These are phyloP conservation scores for Podiceps cristatus DNA, from an alignment of 2,113 vertebrate genomes.

Conservation along the genomic window DNA sequence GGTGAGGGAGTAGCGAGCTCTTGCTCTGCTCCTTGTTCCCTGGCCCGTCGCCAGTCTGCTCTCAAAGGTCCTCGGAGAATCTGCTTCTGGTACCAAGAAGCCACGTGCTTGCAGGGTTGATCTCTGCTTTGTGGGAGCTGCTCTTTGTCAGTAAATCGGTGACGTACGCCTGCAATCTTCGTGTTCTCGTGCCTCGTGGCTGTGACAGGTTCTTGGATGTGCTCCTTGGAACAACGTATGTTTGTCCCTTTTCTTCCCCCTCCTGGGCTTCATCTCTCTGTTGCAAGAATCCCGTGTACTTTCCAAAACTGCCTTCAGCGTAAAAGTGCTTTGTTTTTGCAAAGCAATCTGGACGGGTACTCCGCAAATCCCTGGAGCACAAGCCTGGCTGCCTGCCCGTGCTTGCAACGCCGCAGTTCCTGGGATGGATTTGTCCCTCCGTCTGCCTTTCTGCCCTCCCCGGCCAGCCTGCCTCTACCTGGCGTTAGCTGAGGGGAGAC, in stretches of 20 bases:
- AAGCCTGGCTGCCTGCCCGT: slow-evolving; percentile 13
- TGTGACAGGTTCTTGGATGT: not conserved
- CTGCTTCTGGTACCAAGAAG: not conserved
- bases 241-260: not conserved
- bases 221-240: not conserved
- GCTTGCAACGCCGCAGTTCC: not conserved
- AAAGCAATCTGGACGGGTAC: not conserved
- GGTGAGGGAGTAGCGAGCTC: not conserved
- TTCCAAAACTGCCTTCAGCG: not conserved
- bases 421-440: not conserved
- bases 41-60: not conserved
- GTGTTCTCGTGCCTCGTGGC: not conserved
- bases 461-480: not conserved
- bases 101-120: not conserved
- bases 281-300: slow-evolving; percentile 17
- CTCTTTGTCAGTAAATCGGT: not conserved
- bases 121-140: not conserved
- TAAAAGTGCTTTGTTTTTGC: not conserved
- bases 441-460: not conserved
- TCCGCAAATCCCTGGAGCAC: not conserved
- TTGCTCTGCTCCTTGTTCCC: not conserved
- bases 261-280: not conserved
- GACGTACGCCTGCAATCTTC: not conserved
- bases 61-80: not conserved
- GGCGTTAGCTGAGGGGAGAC: not conserved